Base-by-base conservation (phyloP, 2,113 vertebrate species). In the Melanotaenia duboulayi region DNA sequence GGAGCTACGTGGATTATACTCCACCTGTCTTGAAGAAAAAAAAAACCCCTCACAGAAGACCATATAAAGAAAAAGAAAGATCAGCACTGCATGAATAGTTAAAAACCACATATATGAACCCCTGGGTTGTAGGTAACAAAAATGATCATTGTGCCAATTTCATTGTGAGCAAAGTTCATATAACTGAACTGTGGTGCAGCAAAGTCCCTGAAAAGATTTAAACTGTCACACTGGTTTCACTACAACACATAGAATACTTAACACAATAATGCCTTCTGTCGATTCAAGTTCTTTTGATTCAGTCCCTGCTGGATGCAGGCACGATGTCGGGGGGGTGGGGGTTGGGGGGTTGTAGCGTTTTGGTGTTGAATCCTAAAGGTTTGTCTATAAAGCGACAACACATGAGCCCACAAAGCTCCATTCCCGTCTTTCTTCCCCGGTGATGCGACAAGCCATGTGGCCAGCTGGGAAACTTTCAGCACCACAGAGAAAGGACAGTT, bases 391-490 rank as follows among this genome's bases (percentile, higher is more conserved):
- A 6, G 50, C 16, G 12, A 52, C 13, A n/a, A 16, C 11, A 54
- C 3, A 39, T 37, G 19, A 35, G 48, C 50, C 12, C 13, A 19
- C 19, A 25, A 23, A 49, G 17, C 13, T 7, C 44, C 9, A 8
- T 20, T 46, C n/a, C 11, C 56, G 35, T 44, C 49, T 6, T 2
- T 8, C 19, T 3, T 57, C 6, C 48, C 22, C 40, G 54, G 58
- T 52, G 62, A 61, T 76, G 49, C 59, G 24, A 65, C 60, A 32
- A 59, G 46, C 58, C 65, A 68, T 32, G 64, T 49, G 71, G 71
- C 55, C 64, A 35, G 65, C 20, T 59, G 32, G 83, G 72, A 93
- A 92, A 92, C 70, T 93, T 94, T 94, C 91, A 93, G 94, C 89
- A 93, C 91, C 88, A 76, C 71, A 19, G 24, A 59, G 28, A 60